Evolutionary conservation across 2,113 vertebrate genomes (phyloP).

Genomic region (Nettapus auritus): DNA sequence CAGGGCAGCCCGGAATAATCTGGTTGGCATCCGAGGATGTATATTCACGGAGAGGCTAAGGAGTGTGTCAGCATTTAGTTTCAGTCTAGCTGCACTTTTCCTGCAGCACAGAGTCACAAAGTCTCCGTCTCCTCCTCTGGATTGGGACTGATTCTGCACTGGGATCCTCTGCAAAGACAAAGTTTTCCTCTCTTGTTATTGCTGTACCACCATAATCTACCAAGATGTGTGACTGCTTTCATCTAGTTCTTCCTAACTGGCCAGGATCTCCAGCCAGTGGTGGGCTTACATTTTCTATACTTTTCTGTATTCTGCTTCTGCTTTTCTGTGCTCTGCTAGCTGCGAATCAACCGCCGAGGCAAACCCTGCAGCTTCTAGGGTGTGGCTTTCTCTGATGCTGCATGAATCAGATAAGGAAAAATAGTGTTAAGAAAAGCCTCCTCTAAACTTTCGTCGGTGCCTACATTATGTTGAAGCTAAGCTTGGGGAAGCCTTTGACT

Average conservation of each 20-base stretch:
- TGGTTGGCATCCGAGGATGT: constrained; percentile 81
- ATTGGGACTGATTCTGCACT: constrained; percentile 56
- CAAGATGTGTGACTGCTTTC: constrained; percentile 99
- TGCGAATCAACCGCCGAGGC: constrained; percentile 24
- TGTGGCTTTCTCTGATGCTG: constrained; percentile 75
- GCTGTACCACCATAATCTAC: constrained; percentile 62
- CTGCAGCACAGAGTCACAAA: constrained; percentile 66
- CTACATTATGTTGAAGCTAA: constrained; percentile 12
- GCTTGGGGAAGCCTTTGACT: constrained; percentile 44
- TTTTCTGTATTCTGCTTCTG: constrained; percentile 71
- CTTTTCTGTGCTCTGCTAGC: constrained; percentile 68
- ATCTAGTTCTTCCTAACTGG: constrained; percentile 97
- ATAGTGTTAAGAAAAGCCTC: constrained; percentile 53
- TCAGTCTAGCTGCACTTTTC: constrained; percentile 77
- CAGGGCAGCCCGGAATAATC: constrained; percentile 78
- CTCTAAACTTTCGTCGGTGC: constrained; percentile 38
- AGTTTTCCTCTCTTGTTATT: constrained; percentile 50
- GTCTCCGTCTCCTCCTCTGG: constrained; percentile 60
- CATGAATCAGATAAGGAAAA: constrained; percentile 73
- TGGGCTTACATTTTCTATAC: constrained; percentile 84
- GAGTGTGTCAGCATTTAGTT: constrained; percentile 75
- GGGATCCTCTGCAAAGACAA: constrained; percentile 66
- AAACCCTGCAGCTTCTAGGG: constrained; percentile 74
- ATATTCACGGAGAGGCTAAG: constrained; percentile 75
- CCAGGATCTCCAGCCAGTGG: constrained; percentile 92